These are phyloP conservation scores for Sturnus vulgaris DNA, from an alignment of 2,113 vertebrate genomes.

Conservation along the genomic window DNA sequence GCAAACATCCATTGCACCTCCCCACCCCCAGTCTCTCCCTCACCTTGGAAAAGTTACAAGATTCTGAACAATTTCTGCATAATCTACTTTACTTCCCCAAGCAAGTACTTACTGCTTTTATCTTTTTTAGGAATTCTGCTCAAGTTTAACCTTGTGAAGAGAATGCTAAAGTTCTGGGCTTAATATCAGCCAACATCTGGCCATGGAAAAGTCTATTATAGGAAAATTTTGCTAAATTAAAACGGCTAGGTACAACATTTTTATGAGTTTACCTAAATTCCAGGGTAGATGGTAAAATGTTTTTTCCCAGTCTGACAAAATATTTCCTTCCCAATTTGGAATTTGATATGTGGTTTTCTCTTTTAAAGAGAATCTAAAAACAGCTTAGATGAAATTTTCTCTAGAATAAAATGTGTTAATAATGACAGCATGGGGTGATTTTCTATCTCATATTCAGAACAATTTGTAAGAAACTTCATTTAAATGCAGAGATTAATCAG, in stretches of 20 bases:
- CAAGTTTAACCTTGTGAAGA: not conserved
- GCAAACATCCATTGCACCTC: not conserved
- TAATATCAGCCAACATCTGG: not conserved
- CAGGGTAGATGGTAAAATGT: not conserved
- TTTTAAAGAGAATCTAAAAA: not conserved
- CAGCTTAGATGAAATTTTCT: not conserved
- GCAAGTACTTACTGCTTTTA: not conserved
- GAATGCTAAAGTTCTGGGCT: not conserved
- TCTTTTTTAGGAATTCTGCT: not conserved
- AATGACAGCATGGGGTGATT: not conserved
- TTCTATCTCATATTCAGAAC: not conserved
- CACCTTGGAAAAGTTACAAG: not conserved
- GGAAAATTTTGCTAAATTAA: not conserved
- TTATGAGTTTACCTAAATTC: not conserved
- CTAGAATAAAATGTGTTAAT: not conserved
- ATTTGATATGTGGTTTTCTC: not conserved
- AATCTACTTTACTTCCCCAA: not conserved
- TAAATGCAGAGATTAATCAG: slow-evolving; percentile 17
- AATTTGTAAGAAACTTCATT: slow-evolving; percentile 8
- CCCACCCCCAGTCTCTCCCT: not conserved
- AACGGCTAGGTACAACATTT: not conserved
- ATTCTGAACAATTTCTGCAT: not conserved
- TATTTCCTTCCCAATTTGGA: not conserved
- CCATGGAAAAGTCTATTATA: not conserved
- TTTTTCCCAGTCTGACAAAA: not conserved